Conservation (phyloP, 1,140 invertebrate genomes). For the Sycobia sp. region DNA sequence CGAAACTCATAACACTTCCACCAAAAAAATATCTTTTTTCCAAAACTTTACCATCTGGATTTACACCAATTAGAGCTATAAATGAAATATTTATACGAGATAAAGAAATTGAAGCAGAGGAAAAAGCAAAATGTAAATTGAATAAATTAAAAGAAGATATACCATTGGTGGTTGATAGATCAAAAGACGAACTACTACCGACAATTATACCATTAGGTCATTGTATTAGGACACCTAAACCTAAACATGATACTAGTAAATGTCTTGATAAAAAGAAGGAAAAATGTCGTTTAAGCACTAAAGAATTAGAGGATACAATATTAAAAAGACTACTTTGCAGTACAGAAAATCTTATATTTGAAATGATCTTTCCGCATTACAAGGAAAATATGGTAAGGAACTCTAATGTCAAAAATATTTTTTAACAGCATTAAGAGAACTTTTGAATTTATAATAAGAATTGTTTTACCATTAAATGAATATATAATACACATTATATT, state of each 20-base stretch:
- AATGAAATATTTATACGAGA: conserved; percentile 49
- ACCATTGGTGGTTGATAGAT: too few relatives aligned
- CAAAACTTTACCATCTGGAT: conserved; percentile 40
- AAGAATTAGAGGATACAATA: conserved; percentile 30
- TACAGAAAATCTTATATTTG: conserved; percentile 49
- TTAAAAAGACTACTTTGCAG: conserved; percentile 43
- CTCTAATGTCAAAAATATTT: neutral
- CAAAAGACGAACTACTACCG: too few relatives aligned
- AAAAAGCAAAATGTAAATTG: conserved; percentile 27
- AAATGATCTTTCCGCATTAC: conserved; percentile 48
- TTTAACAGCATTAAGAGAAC: too few relatives aligned
- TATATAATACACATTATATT: too few relatives aligned
- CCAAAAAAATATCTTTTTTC: conserved; percentile 47
- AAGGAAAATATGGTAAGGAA: conserved; percentile 8
- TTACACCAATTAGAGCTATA: conserved; percentile 51
- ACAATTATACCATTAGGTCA: conserved; percentile 52
- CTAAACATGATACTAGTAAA: conserved; percentile 23
- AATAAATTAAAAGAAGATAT: conserved; percentile 32
- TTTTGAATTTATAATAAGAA: too few relatives aligned
- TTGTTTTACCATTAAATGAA: too few relatives aligned
- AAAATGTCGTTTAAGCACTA: conserved; percentile 31
- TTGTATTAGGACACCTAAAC: conserved; percentile 50
- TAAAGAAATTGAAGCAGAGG: conserved; percentile 35
- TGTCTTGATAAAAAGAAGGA: conserved; percentile 38
- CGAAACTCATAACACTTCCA: conserved; percentile 50